Percentiles rank a stretch among this genome's conserved stretches.
Conservation (phyloP, 2,888 invertebrate species). For the Lacanobia wlatinum region DNA sequence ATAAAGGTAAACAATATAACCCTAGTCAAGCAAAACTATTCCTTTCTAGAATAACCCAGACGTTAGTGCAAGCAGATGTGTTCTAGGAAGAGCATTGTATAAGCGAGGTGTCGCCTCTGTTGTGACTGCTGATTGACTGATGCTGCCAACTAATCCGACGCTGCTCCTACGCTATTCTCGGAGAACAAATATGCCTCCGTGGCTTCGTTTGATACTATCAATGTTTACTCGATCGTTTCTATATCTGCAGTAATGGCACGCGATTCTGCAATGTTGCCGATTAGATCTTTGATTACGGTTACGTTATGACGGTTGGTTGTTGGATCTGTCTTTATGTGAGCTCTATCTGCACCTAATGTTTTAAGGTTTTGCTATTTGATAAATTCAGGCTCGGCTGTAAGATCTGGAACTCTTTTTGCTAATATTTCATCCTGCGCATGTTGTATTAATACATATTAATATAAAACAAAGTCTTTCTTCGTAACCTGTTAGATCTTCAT, state of each 20-base stretch:
- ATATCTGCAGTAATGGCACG: slow-evolving; percentile 53
- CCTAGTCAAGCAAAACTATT: neutral
- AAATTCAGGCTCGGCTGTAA: neutral
- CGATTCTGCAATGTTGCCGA: slow-evolving; percentile 51
- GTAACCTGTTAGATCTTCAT: no score
- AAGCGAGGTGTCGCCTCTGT: slow-evolving; percentile 76
- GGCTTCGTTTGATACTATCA: slow-evolving; percentile 63
- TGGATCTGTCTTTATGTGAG: slow-evolving; percentile 31
- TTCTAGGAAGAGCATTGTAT: slow-evolving; percentile 79
- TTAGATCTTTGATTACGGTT: slow-evolving; percentile 54
- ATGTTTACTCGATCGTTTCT: slow-evolving; percentile 61
- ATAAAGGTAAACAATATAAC: neutral
- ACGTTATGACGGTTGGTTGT: slow-evolving; percentile 36
- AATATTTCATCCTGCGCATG: neutral
- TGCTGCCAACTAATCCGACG: slow-evolving; percentile 74
- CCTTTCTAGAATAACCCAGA: slow-evolving; percentile 15
- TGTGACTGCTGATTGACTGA: slow-evolving; percentile 88
- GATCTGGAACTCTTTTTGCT: neutral
- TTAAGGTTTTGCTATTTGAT: slow-evolving; percentile 3
- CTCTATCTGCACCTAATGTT: slow-evolving; percentile 16
- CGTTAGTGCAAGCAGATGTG: slow-evolving; percentile 60
- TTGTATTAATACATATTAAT: neutral
- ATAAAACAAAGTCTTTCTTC: no score
- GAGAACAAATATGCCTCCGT: slow-evolving; percentile 67
- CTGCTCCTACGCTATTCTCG: slow-evolving; percentile 69